These are phyloP conservation scores for Polyommatus iphigenia DNA, from an alignment of 2,888 invertebrate species.

Conservation along the genomic window DNA sequence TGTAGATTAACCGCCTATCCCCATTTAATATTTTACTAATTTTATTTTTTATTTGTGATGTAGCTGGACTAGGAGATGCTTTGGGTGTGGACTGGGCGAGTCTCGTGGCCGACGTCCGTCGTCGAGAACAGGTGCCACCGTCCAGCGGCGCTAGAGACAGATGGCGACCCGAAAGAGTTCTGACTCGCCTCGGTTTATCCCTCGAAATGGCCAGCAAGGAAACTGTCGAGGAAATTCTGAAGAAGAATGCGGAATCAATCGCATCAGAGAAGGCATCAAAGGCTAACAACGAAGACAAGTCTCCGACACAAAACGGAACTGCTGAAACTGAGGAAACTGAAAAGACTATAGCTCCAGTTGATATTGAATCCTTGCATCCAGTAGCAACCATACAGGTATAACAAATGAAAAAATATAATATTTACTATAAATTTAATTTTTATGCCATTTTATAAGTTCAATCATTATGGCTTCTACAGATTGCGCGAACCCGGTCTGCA, in stretches of 20 bases:
- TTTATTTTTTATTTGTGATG: conserved; percentile 38
- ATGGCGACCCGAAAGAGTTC: conserved; percentile 89
- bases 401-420: conserved; percentile 14
- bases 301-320: conserved; percentile 56
- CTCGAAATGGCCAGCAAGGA: conserved; percentile 86
- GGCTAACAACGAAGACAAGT: conserved; percentile 46
- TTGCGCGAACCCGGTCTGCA: too few relatives aligned
- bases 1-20: neutral
- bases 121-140: conserved; percentile 74
- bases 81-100: conserved; percentile 97
- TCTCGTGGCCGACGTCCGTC: conserved; percentile 88
- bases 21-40: neutral
- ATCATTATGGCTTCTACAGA: too few relatives aligned
- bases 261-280: conserved; percentile 48
- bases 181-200: conserved; percentile 90
- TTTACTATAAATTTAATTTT: too few relatives aligned
- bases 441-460: neutral
- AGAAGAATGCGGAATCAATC: conserved; percentile 57
- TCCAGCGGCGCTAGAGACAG: conserved; percentile 84
- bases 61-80: conserved; percentile 90
- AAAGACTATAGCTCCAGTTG: conserved; percentile 45
- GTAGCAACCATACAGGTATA: conserved; percentile 78
- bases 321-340: conserved; percentile 48
- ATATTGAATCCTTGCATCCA: conserved; percentile 69
- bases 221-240: conserved; percentile 62